Conservation (phyloP, 2,797 vertebrate species). For the Tenualosa ilisha region DNA sequence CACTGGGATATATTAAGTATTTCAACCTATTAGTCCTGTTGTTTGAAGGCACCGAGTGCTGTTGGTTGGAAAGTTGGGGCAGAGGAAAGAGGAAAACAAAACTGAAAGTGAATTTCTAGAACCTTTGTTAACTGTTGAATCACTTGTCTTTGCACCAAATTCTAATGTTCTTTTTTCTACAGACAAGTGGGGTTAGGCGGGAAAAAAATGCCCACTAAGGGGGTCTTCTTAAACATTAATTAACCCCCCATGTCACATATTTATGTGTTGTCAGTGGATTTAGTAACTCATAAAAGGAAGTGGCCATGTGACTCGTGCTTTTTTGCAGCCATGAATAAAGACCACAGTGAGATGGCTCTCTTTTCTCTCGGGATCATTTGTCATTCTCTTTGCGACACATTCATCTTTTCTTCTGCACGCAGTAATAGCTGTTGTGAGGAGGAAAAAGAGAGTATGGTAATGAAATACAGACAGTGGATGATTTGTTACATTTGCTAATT, state of each 20-base stretch:
- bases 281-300: not conserved
- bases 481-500: constrained; percentile 8
- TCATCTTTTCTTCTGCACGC: not conserved
- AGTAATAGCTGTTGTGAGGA: not conserved
- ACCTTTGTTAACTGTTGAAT: no score
- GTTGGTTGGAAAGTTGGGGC: no score
- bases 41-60: no score
- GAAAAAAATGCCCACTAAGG: not conserved
- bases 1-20: no score
- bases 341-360: not conserved
- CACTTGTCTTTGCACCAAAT: no score
- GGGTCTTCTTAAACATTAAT: not conserved
- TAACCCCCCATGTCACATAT: not conserved
- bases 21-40: no score
- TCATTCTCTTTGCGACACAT: not conserved
- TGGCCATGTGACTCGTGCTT: not conserved
- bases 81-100: no score
- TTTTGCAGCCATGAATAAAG: not conserved
- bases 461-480: not conserved
- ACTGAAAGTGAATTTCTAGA: no score
- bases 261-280: not conserved
- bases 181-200: not conserved
- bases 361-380: not conserved
- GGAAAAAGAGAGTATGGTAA: not conserved
- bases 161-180: no score